phyloP scores from a whole-genome alignment of 2,797 vertebrate genomes.

The Eulemur albifrons region DNA sequence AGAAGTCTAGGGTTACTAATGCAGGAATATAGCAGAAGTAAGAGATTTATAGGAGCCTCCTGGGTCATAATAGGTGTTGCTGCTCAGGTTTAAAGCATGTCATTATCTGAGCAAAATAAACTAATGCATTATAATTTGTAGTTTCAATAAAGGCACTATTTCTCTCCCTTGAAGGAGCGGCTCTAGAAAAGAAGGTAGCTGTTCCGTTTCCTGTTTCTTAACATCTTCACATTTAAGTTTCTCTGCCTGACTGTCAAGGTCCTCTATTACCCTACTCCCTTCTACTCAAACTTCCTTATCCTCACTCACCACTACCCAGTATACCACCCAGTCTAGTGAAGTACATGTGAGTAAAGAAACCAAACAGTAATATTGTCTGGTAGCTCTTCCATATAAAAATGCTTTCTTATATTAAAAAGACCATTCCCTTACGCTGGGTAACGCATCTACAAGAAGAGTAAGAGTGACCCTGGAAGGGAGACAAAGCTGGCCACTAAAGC shows the following conservation, averaged over 20 bases:
- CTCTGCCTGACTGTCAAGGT: background rate
- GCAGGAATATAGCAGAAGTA: background rate
- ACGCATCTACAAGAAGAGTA: background rate
- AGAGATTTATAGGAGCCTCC: background rate
- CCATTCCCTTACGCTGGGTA: background rate
- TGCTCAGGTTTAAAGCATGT: background rate
- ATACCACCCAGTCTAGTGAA: background rate
- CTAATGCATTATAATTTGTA: background rate
- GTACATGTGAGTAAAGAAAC: background rate
- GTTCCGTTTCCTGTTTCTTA: background rate
- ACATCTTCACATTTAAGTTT: background rate
- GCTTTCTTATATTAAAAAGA: background rate
- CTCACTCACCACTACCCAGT: background rate
- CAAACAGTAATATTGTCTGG: background rate
- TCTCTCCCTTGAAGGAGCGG: background rate
- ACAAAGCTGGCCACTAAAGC: background rate
- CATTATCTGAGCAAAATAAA: background rate
- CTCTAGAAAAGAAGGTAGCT: background rate
- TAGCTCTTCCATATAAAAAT: background rate
- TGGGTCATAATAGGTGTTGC: background rate
- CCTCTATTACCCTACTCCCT: background rate
- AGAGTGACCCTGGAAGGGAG: background rate
- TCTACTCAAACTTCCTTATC: background rate
- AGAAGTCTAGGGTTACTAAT: background rate
- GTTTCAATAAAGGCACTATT: background rate